Conservation (phyloP, 2,113 vertebrate species). For the Bagarius yarrelli region DNA sequence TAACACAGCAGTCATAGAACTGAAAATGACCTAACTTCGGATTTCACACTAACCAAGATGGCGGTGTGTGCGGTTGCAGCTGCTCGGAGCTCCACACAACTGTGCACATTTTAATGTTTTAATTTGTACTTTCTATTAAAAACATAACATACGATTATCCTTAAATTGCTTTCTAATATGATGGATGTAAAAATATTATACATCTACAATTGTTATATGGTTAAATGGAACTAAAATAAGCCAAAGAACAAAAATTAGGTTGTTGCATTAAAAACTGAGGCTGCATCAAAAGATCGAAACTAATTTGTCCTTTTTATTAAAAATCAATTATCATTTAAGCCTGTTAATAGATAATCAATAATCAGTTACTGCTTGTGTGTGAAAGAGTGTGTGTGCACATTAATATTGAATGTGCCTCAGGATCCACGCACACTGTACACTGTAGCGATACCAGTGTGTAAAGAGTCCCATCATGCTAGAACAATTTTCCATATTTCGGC, state of each 20-base stretch:
- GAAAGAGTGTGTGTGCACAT: slow-evolving; percentile 4
- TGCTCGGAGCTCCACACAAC: too few relatives aligned
- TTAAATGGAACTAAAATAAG: not conserved
- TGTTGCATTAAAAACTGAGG: not conserved
- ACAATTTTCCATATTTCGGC: slow-evolving; percentile 38
- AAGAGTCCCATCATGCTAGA: slow-evolving; percentile 46
- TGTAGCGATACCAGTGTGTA: slow-evolving; percentile 18
- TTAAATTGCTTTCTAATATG: too few relatives aligned
- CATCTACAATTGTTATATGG: too few relatives aligned
- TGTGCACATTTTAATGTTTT: too few relatives aligned
- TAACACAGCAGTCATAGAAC: not conserved
- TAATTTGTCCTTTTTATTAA: slow-evolving; percentile 12
- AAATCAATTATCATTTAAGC: slow-evolving; percentile 34
- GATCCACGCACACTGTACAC: slow-evolving; percentile 33
- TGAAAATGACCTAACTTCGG: too few relatives aligned
- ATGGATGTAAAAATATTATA: too few relatives aligned
- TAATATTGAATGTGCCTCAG: slow-evolving; percentile 30
- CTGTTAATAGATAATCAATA: slow-evolving; percentile 27
- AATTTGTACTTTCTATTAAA: too few relatives aligned
- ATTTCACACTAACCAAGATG: too few relatives aligned
- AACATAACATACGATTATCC: too few relatives aligned
- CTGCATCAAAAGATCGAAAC: slow-evolving; percentile 2
- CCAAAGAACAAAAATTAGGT: not conserved
- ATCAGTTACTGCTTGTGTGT: not conserved
- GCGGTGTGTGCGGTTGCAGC: too few relatives aligned